phyloP scores from a whole-genome alignment of 1,140 invertebrate genomes.

The Branchinecta lynchi region DNA sequence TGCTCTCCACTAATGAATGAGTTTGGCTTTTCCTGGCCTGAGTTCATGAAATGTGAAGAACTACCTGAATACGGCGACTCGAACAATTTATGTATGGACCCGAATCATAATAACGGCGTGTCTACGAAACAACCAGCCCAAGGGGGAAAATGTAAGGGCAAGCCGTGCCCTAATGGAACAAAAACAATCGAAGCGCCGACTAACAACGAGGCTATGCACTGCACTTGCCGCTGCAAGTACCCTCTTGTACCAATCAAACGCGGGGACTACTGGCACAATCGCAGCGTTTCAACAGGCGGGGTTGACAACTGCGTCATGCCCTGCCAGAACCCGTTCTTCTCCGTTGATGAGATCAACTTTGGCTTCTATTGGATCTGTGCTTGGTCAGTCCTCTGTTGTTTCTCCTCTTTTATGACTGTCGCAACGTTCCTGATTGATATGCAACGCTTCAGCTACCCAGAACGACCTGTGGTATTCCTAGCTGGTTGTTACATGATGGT shows the following conservation, averaged over 20 bases:
- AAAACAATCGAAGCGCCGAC: not conserved
- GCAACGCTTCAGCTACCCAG: constrained; percentile 77
- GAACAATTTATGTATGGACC: constrained; percentile 85
- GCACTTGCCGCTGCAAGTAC: constrained; percentile 55
- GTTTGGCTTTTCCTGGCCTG: constrained; percentile 93
- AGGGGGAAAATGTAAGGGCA: constrained; percentile 18
- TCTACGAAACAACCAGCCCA: constrained; percentile 25
- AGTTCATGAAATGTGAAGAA: constrained; percentile 80
- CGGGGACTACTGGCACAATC: constrained; percentile 44
- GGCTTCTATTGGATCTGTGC: constrained; percentile 48
- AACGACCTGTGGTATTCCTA: constrained; percentile 85
- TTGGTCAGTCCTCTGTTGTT: constrained; percentile 37
- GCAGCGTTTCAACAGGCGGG: constrained; percentile 47
- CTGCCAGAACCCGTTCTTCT: constrained; percentile 79
- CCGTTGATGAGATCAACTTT: constrained; percentile 69
- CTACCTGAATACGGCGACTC: constrained; percentile 62
- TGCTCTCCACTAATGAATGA: constrained; percentile 92
- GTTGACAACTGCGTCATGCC: constrained; percentile 72
- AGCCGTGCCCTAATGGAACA: constrained; percentile 21
- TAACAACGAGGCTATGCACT: constrained; percentile 37
- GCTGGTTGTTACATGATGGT: constrained; percentile 91
- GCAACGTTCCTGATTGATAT: constrained; percentile 80
- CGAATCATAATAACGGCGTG: constrained; percentile 47
- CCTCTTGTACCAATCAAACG: constrained; percentile 46
- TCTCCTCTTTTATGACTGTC: constrained; percentile 38